Conservation (phyloP, 2,797 vertebrate species). For the Phalloptychus januarius region DNA sequence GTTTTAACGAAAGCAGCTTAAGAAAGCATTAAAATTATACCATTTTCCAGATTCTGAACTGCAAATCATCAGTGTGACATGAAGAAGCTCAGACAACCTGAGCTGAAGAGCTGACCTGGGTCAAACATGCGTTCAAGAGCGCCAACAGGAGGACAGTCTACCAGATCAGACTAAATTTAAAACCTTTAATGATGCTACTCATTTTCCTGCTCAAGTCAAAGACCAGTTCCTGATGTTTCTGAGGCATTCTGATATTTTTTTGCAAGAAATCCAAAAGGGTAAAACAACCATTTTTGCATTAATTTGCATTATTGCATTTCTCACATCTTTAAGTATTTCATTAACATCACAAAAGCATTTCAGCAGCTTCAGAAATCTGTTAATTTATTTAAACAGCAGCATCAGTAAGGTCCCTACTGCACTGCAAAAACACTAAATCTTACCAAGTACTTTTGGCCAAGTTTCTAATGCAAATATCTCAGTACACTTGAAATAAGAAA, state of each 20-base stretch:
- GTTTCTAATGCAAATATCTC: too few relatives aligned
- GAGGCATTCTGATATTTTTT: not conserved
- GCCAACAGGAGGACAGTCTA: not conserved
- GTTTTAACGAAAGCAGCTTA: conserved; percentile 19
- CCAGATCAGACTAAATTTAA: not conserved
- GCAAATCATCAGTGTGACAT: conserved; percentile 8
- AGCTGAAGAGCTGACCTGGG: conserved; percentile 25
- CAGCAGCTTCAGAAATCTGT: not conserved
- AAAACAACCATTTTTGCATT: not conserved
- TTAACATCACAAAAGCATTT: not conserved
- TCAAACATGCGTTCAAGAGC: not conserved
- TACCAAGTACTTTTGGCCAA: too few relatives aligned
- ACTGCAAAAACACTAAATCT: too few relatives aligned
- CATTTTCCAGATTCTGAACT: conserved; percentile 17
- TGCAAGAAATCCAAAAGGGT: not conserved
- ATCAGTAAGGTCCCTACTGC: not conserved
- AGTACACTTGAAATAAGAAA: too few relatives aligned
- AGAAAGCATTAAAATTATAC: conserved; percentile 10
- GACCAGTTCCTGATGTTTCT: not conserved
- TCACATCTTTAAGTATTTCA: not conserved
- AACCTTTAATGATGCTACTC: not conserved
- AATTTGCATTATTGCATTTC: not conserved
- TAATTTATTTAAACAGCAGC: too few relatives aligned
- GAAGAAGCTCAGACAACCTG: not conserved
- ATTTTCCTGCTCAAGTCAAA: not conserved